Evolutionary conservation across 2,888 invertebrate genomes (phyloP).

Genomic region (Coremacera marginata): DNA sequence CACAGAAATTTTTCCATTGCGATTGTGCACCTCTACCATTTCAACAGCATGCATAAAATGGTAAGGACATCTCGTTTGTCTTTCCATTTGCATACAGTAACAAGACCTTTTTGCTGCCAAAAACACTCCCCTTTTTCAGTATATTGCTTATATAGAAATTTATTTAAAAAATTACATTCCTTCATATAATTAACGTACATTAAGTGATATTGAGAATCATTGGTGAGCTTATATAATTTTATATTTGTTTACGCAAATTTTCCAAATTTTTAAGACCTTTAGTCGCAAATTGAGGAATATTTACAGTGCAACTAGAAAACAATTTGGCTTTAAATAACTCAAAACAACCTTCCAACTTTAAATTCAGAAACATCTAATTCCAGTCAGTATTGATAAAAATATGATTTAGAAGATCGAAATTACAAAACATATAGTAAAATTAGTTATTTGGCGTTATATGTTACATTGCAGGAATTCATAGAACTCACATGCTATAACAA

Average conservation of each 20-base stretch:
- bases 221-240: neutral
- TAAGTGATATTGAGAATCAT: neutral
- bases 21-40: too few relatives aligned
- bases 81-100: too few relatives aligned
- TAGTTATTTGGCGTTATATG: neutral
- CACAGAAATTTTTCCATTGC: too few relatives aligned
- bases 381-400: neutral
- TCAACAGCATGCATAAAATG: too few relatives aligned
- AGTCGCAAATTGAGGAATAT: neutral
- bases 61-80: too few relatives aligned
- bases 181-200: neutral
- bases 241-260: neutral
- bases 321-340: neutral
- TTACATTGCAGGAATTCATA: neutral
- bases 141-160: neutral
- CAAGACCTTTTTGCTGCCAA: too few relatives aligned
- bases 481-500: neutral
- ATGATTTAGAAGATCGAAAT: neutral
- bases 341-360: neutral
- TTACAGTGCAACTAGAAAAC: conserved; percentile 2
- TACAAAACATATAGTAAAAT: neutral
- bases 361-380: neutral
- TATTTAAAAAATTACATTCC: conserved; percentile 2
- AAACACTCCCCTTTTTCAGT: too few relatives aligned
- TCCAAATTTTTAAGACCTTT: conserved; percentile 1